phyloP scores from a whole-genome alignment of 2,888 invertebrate genomes.

The Anaspis maculata region DNA sequence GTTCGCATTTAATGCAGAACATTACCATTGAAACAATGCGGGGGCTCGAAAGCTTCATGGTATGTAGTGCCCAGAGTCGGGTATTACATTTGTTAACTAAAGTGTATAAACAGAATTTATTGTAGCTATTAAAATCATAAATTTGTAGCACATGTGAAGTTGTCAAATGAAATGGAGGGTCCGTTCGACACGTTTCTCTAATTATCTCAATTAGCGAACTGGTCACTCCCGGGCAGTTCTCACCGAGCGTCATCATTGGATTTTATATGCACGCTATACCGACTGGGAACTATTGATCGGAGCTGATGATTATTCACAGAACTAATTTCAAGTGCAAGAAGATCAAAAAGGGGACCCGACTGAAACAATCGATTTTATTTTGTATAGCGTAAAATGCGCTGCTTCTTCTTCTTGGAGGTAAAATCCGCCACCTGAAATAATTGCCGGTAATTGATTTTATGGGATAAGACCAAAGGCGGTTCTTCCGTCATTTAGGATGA shows the following conservation, averaged over 20 bases:
- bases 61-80: too few species aligned
- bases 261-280: conserved; percentile 5
- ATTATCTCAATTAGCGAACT: conserved; percentile 42
- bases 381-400: conserved; percentile 11
- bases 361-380: conserved; percentile 19
- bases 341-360: too few species aligned
- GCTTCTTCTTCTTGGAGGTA: conserved; percentile 4
- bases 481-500: too few species aligned
- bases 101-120: conserved; percentile 41
- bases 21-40: conserved; percentile 25
- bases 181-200: conserved; percentile 41
- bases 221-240: conserved; percentile 25
- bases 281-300: not conserved
- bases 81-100: conserved; percentile 38
- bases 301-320: not conserved
- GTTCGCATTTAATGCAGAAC: conserved; percentile 21
- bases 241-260: conserved; percentile 3
- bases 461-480: too few species aligned
- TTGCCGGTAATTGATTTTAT: conserved; percentile 17
- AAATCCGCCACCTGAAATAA: conserved; percentile 10
- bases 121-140: conserved; percentile 42
- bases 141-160: conserved; percentile 40
- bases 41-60: too few species aligned
- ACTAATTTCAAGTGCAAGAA: conserved; percentile 4
- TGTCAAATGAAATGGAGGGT: conserved; percentile 38